Base-by-base conservation (phyloP, 1,140 invertebrate genomes). In the Pteromalus puparum region DNA sequence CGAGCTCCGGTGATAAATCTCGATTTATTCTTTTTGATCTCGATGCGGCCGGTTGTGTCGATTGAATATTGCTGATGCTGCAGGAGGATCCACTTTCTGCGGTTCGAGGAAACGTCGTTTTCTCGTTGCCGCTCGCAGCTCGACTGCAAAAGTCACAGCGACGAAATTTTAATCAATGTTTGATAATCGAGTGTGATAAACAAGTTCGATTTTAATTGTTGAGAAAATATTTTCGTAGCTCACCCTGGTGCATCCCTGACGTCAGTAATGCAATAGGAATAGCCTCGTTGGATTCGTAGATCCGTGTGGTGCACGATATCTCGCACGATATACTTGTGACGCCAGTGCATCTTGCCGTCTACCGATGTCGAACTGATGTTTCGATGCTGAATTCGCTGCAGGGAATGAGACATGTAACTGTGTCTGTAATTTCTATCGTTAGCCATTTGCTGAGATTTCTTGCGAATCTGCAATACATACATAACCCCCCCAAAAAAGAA, bases 11-110 rank as follows among this genome's bases (percentile, higher is more conserved):
- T 70, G 10, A 81, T 53, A 73, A 81, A 81, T 73, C 67, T 61
- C 24, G 2, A 73, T 53, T 15, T 81, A 34, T 73, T 48, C 26
- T 30, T 72, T 53, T 21, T 81, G 38, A 81, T 26, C 26, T 74
- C 18, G 72, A 74, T 21, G 68, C 10, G 6, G 53, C 53, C 53
- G 21, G 0, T 61, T 0, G 53, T 61, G 21, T 5, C 18, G 4
- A 18, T 21, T 13, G 18, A 46, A 10, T 10, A 12, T 46, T 6
- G 4, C 9, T 12, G 9, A 2, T 48, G 53, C 21, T n/a, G 53
- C 18, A 6, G 21, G 53, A 61, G 6, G 18, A 61, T 6, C 18
- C 10, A 7, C 21, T n/a, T 61, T 61, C 21, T 61, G 18, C 53
- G 21, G 18, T 5, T 61, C 53, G 2, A n/a, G 53, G 53, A 61